Conservation (phyloP, 2,797 vertebrate species). For the Phrynocephalus forsythii region DNA sequence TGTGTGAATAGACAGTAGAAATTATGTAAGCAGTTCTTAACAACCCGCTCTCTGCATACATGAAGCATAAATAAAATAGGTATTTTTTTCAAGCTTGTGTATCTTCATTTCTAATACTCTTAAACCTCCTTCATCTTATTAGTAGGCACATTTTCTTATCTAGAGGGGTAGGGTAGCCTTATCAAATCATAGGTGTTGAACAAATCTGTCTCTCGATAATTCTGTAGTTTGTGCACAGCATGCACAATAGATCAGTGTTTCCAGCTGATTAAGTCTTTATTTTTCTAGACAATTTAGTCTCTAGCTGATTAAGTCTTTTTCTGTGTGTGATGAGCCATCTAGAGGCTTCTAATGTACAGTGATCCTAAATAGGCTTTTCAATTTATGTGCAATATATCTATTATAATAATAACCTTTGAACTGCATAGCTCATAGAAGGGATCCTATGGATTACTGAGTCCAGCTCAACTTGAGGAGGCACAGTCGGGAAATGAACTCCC, state of each 20-base stretch:
- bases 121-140: not conserved
- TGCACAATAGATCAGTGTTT: not conserved
- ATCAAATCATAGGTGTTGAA: not conserved
- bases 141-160: not conserved
- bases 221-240: not conserved
- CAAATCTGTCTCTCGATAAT: accelerated
- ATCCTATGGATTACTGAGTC: too few species aligned
- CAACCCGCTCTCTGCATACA: not conserved
- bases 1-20: not conserved
- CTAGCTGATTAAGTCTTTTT: too few species aligned
- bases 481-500: too few species aligned
- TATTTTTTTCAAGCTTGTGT: constrained; percentile 4
- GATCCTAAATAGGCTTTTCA: too few species aligned
- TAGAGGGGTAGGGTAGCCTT: not conserved
- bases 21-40: not conserved
- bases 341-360: too few species aligned
- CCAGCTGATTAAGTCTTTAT: too few species aligned
- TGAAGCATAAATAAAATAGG: not conserved
- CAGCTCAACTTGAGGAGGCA: too few species aligned
- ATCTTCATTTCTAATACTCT: constrained; percentile 12
- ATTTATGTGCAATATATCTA: too few species aligned
- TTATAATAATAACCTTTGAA: too few species aligned
- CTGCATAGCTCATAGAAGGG: too few species aligned
- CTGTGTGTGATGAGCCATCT: too few species aligned
- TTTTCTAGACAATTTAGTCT: too few species aligned